These are phyloP conservation scores for Poeciliopsis retropinna DNA, from an alignment of 2,113 vertebrate species.

Conservation along the genomic window DNA sequence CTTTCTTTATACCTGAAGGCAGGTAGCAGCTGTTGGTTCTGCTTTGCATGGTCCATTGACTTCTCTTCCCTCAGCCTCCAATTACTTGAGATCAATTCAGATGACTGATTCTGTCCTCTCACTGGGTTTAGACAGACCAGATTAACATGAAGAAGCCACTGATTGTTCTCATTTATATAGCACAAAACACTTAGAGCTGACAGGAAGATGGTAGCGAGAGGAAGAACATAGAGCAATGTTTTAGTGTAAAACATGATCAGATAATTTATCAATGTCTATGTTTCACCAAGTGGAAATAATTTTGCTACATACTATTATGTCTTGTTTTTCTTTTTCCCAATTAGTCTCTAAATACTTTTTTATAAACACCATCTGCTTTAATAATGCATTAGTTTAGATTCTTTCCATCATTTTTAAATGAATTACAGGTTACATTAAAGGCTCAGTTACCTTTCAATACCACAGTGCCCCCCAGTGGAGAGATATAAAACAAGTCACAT, in stretches of 20 bases:
- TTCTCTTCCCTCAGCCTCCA: slow-evolving; percentile 66
- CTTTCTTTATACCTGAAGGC: slow-evolving; percentile 69
- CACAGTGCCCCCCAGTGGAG: slow-evolving; percentile 68
- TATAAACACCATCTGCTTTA: neutral
- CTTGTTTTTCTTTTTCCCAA: slow-evolving; percentile 34
- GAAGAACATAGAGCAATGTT: slow-evolving; percentile 13
- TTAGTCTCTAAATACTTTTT: slow-evolving; percentile 17
- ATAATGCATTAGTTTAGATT: neutral
- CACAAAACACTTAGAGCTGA: neutral
- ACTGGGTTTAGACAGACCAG: slow-evolving; percentile 28
- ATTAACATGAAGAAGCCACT: slow-evolving; percentile 29
- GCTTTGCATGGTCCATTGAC: slow-evolving; percentile 71
- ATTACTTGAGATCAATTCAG: slow-evolving; percentile 78
- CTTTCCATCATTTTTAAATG: neutral
- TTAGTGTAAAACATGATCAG: slow-evolving; percentile 29
- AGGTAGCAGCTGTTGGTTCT: slow-evolving; percentile 33
- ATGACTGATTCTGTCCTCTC: slow-evolving; percentile 68
- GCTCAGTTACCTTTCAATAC: slow-evolving; percentile 12
- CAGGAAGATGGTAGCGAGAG: slow-evolving; percentile 9
- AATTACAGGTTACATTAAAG: neutral
- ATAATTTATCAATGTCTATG: slow-evolving; percentile 16
- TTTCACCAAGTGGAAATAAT: neutral
- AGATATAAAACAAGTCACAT: slow-evolving; percentile 30
- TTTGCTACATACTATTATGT: slow-evolving; percentile 10
- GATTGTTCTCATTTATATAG: slow-evolving; percentile 26